Evolutionary conservation across 2,113 vertebrate species (phyloP), one percentile per base, ranked within the genome.

Genomic region (Geococcyx californianus): DNA sequence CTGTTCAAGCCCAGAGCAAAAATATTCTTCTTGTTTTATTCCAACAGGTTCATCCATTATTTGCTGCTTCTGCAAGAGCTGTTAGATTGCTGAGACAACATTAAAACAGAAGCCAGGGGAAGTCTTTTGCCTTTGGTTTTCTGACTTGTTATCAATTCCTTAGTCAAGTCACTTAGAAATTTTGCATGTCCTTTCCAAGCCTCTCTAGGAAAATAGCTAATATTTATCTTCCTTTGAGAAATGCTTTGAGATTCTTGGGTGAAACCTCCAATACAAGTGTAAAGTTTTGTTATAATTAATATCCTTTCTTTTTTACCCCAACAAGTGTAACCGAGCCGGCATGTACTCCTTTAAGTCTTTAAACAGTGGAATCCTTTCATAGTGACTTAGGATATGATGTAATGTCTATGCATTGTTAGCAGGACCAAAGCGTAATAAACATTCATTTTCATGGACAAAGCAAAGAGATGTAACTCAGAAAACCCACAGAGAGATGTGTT

Each of bases 301-400:
- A 68, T 78, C 44, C 7, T 45, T 74, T 15, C 29, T 52, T 82
- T 93, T 96, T 78, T 25, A 58, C 31, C 29, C 21, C 4, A 1
- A 42, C 60, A 93, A 92, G 49, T 75, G 60, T 68, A 76, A 81
- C 60, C 40, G 52, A 81, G 73, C 17, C 44, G 84, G 80, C 62
- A 54, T 13, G 33, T 93, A 40, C 9, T 69, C 62, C 88, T 97
- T 97, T 93, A 96, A 96, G 77, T 54, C 84, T 90, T 94, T 75
- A 69, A 94, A 94, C 63, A 88, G 67, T 77, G 54, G 44, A 84
- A 96, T 83, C 86, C 69, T 96, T 97, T 96, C 92, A 94, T 21
- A 93, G 88, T 95, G 90, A 92, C 76, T 95, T 96, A 97, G 92
- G 93, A 97, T 96, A 92, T 93, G 95, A 96, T 96, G 96, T 95